These are phyloP conservation scores for Kradibia gibbosae DNA, from an alignment of 1,140 invertebrate genomes.

Conservation along the genomic window DNA sequence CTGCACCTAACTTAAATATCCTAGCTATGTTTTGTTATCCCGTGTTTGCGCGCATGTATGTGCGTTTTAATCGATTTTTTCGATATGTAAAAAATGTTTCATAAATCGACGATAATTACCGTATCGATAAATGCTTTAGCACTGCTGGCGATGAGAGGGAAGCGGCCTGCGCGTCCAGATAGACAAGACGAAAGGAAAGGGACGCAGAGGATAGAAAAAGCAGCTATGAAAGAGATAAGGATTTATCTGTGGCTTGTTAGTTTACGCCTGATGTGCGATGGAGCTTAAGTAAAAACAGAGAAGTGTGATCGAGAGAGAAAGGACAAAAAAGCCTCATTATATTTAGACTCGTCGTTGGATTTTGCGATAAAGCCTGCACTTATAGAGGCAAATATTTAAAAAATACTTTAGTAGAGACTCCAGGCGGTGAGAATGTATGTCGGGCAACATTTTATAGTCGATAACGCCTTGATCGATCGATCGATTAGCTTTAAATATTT, in stretches of 20 bases:
- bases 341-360: conserved; percentile 5
- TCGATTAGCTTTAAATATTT: not conserved
- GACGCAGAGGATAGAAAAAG: not conserved
- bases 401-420: too few species aligned
- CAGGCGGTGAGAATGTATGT: not conserved
- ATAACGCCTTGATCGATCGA: not conserved
- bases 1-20: too few species aligned
- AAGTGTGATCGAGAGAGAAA: not conserved
- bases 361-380: not conserved
- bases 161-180: not conserved
- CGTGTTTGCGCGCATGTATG: not conserved
- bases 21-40: not conserved
- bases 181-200: not conserved
- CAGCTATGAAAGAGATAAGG: not conserved
- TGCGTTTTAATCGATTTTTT: conserved; percentile 13
- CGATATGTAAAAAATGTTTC: too few species aligned
- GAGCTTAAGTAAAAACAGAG: not conserved
- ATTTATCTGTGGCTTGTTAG: conserved; percentile 10
- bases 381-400: not conserved
- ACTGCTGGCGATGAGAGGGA: not conserved
- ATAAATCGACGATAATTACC: too few species aligned
- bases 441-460: not conserved
- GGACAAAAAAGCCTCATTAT: not conserved
- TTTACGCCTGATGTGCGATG: not conserved
- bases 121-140: conserved; percentile 8